A percentile compares a stretch with the other conserved stretches of the same genome.
Evolutionary conservation across 2,797 vertebrate genomes (phyloP).

Genomic region (Cercopithecus hamlyni): DNA sequence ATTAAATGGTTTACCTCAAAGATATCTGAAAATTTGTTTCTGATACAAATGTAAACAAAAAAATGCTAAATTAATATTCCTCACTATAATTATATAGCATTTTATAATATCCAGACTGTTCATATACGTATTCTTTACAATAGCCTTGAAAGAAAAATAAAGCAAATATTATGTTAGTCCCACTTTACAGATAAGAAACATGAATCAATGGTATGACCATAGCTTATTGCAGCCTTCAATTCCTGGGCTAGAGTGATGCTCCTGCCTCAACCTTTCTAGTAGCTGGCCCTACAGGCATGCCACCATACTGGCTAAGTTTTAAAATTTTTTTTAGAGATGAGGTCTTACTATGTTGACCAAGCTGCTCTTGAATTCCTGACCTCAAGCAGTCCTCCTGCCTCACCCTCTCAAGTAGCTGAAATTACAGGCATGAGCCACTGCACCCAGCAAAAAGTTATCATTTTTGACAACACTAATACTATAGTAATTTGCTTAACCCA

Average conservation of each 20-base stretch:
- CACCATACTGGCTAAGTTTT: too few species aligned
- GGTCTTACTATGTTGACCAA: too few species aligned
- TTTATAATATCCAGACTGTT: background rate
- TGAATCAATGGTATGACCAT: background rate
- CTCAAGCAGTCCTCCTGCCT: too few species aligned
- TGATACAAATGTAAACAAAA: background rate
- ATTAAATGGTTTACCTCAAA: background rate
- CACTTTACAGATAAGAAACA: background rate
- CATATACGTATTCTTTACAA: conserved; percentile 3
- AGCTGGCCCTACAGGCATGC: too few species aligned
- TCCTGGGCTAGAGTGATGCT: too few species aligned
- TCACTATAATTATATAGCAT: background rate
- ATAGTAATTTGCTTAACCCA: background rate
- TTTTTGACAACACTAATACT: background rate
- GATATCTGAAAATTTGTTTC: background rate
- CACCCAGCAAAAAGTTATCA: background rate
- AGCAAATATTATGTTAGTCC: background rate
- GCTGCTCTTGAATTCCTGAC: too few species aligned
- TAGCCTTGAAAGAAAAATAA: background rate
- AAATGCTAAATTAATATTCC: background rate
- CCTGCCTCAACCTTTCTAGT: too few species aligned
- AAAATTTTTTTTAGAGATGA: too few species aligned
- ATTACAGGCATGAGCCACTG: too few species aligned
- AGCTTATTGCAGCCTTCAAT: too few species aligned
- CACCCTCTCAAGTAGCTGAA: too few species aligned